Evolutionary conservation across 2,888 invertebrate genomes (phyloP).

Genomic region (Prenolepis imparis): DNA sequence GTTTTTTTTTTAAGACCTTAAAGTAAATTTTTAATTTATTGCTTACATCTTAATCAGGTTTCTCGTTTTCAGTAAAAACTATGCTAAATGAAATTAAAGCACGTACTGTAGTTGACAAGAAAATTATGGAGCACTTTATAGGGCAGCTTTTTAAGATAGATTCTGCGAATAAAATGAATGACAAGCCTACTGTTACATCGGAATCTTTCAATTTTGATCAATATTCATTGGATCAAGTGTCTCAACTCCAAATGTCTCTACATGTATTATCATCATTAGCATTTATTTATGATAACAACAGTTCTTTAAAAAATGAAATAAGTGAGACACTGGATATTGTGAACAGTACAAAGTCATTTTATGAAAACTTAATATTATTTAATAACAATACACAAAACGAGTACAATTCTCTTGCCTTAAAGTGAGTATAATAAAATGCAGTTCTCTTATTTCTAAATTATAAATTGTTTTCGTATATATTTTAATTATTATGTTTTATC

Average conservation of each 20-base stretch:
- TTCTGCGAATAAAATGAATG: not conserved
- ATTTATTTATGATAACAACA: slow-evolving; percentile 4
- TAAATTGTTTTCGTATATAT: slow-evolving; percentile 3
- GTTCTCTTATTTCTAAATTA: not conserved
- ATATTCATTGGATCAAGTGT: not conserved
- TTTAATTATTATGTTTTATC: slow-evolving; percentile 20
- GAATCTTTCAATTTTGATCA: slow-evolving; percentile 21
- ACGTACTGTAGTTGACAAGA: not conserved
- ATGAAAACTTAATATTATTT: slow-evolving; percentile 23
- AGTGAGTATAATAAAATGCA: slow-evolving; percentile 26
- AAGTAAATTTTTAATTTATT: not conserved
- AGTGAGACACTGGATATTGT: slow-evolving; percentile 27
- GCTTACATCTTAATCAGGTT: not conserved
- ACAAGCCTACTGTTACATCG: not conserved
- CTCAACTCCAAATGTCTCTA: slow-evolving; percentile 6
- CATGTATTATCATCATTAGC: slow-evolving; percentile 21
- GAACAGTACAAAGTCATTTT: slow-evolving; percentile 20
- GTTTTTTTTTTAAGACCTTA: not conserved
- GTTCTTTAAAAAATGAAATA: slow-evolving; percentile 20
- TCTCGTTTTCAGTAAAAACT: slow-evolving; percentile 28
- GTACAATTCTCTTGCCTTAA: not conserved
- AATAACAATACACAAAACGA: not conserved
- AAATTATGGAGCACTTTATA: not conserved
- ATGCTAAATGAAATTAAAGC: slow-evolving; percentile 29
- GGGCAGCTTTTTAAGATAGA: not conserved